Base-by-base conservation (phyloP, 2,888 invertebrate species). In the Pyrocoelia pectoralis region DNA sequence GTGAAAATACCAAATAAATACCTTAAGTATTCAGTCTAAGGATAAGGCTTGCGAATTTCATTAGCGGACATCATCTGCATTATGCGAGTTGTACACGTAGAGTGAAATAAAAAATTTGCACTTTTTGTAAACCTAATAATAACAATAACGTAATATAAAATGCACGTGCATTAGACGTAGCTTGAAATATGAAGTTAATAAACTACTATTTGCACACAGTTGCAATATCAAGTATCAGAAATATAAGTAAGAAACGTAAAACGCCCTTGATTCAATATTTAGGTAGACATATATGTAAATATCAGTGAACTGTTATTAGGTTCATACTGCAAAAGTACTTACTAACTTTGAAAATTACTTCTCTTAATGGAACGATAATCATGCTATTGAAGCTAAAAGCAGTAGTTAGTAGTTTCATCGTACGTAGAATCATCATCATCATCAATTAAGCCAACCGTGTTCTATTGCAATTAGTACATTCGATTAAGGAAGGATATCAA, bases 341-440 rank as follows among this genome's bases (percentile, higher is more conserved):
- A 33, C 33, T 33, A 33, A 33, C 33, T 33, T 33, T 33, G 33
- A 33, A 33, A 33, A 33, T 33, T 33, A 33, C 33, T 33, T 33
- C 33, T 3, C 10, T 33, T 33, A 33, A 33, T 33, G 33, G 9
- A 33, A 33, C 33, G 33, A 33, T 33, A 8, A n/a, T 33, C 33
- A 33, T 33, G 33, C 33, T 33, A 33, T 33, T 33, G 2, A n/a
- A 33, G n/a, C 33, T 33, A 33, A 33, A 33, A 33, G 33, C 33
- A 10, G 3, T 33, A 33, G 10, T 33, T 33, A 33, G 33, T 33
- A 24, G 24, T 24, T 24, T 10, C 33, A 33, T 10, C 33, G 33
- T 33, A 33, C n/a, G 33, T 24, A 33, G 33, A 24, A 24, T 33
- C 33, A n/a, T 33, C 33, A n/a, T 33, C 33, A n/a, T 33, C 33